Percentiles rank a stretch among this genome's conserved stretches.
phyloP scores from a whole-genome alignment of 2,797 vertebrate genomes.

The Microchirus variegatus region DNA sequence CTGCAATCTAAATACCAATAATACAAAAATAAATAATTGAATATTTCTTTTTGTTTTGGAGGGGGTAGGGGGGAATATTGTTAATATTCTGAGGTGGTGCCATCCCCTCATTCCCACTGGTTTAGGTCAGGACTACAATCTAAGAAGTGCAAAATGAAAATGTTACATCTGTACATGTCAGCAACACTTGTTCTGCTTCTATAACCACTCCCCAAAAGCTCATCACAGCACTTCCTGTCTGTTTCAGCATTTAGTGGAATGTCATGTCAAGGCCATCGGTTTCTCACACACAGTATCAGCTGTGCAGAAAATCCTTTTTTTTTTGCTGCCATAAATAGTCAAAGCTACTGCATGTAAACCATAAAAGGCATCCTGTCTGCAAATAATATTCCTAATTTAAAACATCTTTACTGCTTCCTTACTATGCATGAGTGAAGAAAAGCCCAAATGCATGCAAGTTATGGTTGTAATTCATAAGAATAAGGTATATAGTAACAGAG shows the following conservation, averaged over 20 bases:
- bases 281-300: conserved; percentile 22
- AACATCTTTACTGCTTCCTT: conserved; percentile 28
- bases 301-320: conserved; percentile 19
- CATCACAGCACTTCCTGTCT: conserved; percentile 18
- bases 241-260: conserved; percentile 62
- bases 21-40: conserved; percentile 77
- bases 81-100: conserved; percentile 33
- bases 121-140: conserved; percentile 38
- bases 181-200: conserved; percentile 26
- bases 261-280: conserved; percentile 32
- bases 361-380: conserved; percentile 49
- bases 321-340: conserved; percentile 15
- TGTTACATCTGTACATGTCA: conserved; percentile 66
- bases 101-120: conserved; percentile 15
- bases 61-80: conserved; percentile 12
- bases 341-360: conserved; percentile 59
- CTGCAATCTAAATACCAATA: conserved; percentile 56
- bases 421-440: conserved; percentile 25
- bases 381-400: conserved; percentile 44
- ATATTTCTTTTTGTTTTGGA: conserved; percentile 39
- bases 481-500: conserved; percentile 20
- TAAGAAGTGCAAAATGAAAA: conserved; percentile 71
- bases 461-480: conserved; percentile 23
- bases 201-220: conserved; percentile 24
- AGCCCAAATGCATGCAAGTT: conserved; percentile 12